phyloP scores from a whole-genome alignment of 1,140 invertebrate species.

The Hypothenemus hampei region DNA sequence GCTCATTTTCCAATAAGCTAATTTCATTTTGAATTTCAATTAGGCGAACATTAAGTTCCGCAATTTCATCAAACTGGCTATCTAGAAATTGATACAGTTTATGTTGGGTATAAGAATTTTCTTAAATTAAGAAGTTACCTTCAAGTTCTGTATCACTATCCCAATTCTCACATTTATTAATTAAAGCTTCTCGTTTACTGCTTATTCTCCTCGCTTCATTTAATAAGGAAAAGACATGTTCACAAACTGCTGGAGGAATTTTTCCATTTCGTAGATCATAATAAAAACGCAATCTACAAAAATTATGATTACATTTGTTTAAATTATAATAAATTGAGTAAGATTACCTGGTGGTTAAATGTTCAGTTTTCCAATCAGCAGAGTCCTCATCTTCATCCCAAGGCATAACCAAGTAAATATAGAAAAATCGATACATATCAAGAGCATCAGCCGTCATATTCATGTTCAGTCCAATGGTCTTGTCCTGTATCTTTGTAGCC shows the following conservation, averaged over 20 bases:
- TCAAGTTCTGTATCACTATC: conserved; percentile 41
- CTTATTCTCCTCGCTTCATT: conserved; percentile 53
- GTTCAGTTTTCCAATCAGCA: conserved; percentile 52
- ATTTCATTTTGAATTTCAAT: conserved; percentile 58
- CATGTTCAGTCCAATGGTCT: conserved; percentile 45
- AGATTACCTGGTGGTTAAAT: conserved; percentile 47
- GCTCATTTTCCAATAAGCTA: conserved; percentile 56
- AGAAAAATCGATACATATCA: conserved; percentile 58
- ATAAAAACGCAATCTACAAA: conserved; percentile 50
- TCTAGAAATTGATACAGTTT: too few species aligned
- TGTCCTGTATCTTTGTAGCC: conserved; percentile 54
- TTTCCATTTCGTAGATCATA: conserved; percentile 54
- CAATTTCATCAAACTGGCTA: background rate
- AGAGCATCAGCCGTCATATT: conserved; percentile 48
- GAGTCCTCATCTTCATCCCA: conserved; percentile 60
- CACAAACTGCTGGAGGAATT: conserved; percentile 49
- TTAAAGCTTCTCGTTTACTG: conserved; percentile 46
- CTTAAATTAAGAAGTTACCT: background rate
- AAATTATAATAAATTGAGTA: too few species aligned
- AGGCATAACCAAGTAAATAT: conserved; percentile 57
- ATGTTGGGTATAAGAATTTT: background rate
- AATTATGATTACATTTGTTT: background rate
- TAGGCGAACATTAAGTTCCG: conserved; percentile 53
- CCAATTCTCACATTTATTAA: conserved; percentile 36
- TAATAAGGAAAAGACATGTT: conserved; percentile 52